Percentiles rank a stretch among this genome's conserved stretches.
These are phyloP conservation scores for Cantharis nigra DNA, from an alignment of 2,888 invertebrate genomes.

Conservation along the genomic window DNA sequence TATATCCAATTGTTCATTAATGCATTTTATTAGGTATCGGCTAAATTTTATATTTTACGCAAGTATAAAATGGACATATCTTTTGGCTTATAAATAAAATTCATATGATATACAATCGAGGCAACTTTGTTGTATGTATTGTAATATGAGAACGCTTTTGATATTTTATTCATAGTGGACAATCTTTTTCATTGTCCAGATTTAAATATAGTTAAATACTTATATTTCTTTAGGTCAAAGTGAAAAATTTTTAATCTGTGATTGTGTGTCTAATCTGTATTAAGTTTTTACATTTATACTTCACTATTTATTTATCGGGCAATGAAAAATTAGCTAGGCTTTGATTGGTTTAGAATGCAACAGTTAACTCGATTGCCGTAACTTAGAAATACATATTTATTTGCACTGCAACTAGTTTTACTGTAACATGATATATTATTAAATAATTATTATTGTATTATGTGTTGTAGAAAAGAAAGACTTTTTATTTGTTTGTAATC, in stretches of 20 bases:
- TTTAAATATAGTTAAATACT: background rate
- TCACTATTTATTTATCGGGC: background rate
- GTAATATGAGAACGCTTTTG: background rate
- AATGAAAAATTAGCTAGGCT: background rate
- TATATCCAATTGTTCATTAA: background rate
- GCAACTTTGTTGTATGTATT: background rate
- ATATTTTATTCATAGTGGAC: background rate
- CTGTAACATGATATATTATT: background rate
- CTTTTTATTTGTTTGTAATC: background rate
- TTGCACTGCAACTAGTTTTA: background rate
- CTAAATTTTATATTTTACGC: background rate
- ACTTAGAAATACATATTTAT: background rate
- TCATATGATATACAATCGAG: background rate
- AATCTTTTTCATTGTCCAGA: background rate
- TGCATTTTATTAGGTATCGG: background rate
- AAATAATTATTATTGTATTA: background rate
- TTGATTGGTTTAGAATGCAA: background rate
- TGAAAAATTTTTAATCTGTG: background rate
- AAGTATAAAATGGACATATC: background rate
- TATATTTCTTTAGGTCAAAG: background rate
- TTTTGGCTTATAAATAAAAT: background rate
- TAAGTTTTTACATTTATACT: background rate
- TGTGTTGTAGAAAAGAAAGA: background rate
- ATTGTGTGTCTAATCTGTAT: background rate
- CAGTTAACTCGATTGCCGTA: background rate